Base-by-base conservation (phyloP, 2,113 vertebrate species). In the Dipodomys spectabilis region DNA sequence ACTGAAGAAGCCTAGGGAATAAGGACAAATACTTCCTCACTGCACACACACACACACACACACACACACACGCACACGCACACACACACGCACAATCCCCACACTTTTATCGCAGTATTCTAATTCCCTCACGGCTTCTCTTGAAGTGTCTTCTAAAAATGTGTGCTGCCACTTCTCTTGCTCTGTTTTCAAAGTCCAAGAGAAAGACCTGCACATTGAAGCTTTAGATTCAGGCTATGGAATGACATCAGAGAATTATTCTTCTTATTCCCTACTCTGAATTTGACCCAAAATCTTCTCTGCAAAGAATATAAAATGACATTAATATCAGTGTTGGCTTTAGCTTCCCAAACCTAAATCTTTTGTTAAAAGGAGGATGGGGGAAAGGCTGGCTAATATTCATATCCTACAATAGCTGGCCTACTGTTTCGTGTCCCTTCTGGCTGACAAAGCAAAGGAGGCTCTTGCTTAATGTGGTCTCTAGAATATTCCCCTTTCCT, bases 291-390 rank as follows among this genome's bases (percentile, higher is more conserved):
- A 12, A 68, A 53, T 71, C 64, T 65, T 75, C n/a, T 45, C 25
- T 91, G 67, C 27, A 79, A 53, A 82, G 32, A 68, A 30, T 65
- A 49, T n/a, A 80, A 89, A 89, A 32, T 90, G 69, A 87, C 32
- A 85, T 80, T 83, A 86, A 27, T 62, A n/a, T 95, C 83, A 91
- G 35, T 80, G 11, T 18, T 74, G 79, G 18, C 75, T 92, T 90
- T 39, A 92, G 80, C 68, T 68, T 25, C 60, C 45, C 73, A 44
- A 77, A 71, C 91, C 77, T 84, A 83, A 91, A 80, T 49, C 18
- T 90, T 88, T 82, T 12, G 22, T 19, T 16, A 57, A 73, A 73
- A 49, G 77, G 64, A 72, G 57, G 25, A 65, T 71, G 65, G 27
- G 18, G n/a, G 69, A 92, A n/a, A 84, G 32, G 7, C 19, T 80